Base-by-base conservation (phyloP, 2,113 vertebrate genomes). In the Hippocampus barbouri region DNA sequence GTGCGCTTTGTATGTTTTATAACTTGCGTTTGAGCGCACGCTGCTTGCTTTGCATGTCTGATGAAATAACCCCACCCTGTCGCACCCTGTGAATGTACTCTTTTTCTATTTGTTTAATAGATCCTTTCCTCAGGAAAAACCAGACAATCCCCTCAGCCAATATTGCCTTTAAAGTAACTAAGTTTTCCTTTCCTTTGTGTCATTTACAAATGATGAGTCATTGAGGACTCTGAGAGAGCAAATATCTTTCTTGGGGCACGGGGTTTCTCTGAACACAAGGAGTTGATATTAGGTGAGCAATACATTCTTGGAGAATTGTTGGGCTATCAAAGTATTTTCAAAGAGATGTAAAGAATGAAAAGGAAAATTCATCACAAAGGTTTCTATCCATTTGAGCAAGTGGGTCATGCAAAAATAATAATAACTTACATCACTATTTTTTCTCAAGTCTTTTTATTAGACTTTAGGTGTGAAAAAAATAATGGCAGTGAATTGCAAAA, bases 71-170 rank as follows among this genome's bases (percentile, higher is more conserved):
- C 5, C 59, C 30, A 62, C 45, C 20, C 27, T 4, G 1, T 62
- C 5, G 23, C 30, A 4, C 0, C 30, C 23, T 23, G 11, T 43
- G 11, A 8, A 23, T 16, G 12, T 61, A 43, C 45, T 40, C 30
- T 41, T 20, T 40, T 56, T 56, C 34, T 25, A 63, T 78, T 69
- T 78, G 61, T 27, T 61, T 25, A 53, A 9, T 61, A 10, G 34
- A 67, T 77, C n/a, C 38, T 73, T 59, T 23, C 68, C 20, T 25
- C 38, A 49, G 62, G 73, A 49, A 27, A 66, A 74, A 72, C 73
- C 1, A 73, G 51, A 57, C 41, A 67, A 43, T 20, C 21, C 30
- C 15, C 38, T 78, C 27, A 25, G 47, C 57, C 66, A 72, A 60
- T 73, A 73, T 65, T 68, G 74, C 67, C 69, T 68, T 25, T 56